Base-by-base conservation (phyloP, 2,888 invertebrate species). In the Torymus tubicola region DNA sequence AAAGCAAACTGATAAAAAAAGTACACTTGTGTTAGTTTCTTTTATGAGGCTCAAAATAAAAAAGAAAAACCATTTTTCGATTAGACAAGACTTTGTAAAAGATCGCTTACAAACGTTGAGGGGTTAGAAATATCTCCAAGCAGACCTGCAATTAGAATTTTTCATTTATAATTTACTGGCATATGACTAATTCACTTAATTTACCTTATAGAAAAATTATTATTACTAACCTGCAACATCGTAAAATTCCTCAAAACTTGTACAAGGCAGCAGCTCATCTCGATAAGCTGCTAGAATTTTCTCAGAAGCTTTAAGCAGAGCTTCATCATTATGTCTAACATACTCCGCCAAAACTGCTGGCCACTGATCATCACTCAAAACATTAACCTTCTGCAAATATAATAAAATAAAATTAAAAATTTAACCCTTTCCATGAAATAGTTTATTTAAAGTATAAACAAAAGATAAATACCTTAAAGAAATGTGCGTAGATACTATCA, bases 321-420 rank as follows among this genome's bases (percentile, higher is more conserved):
- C 93, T 90, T 97, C 97, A 92, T 99, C 99, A 91, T 97, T 98
- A 90, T 97, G 96, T 1, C 99, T 95, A 87, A 99, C 96, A 90
- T 96, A 98, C 90, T 98, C 98, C 21, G 98, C 98, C 76, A 99
- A 92, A 81, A 95, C 94, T 65, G 95, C 93, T 42, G 98, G 95
- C 99, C 99, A 99, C 85, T 96, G 96, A 85, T 96, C 96, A 82
- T 95, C 95, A 11, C 93, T 92, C 4, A 93, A 92, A 60, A 95
- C 94, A 73, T 93, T 93, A 61, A 95, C 94, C 89, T 93, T 94
- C 94, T 96, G 92, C 31, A 91, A 91, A 81, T 14, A 76, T n/a
- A 55, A 57, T 65, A 69, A 80, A 58, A 14, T 70, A 71, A 68
- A 53, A 12, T 42, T 55, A 80, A 72, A 71, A 64, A 50, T 42